Evolutionary conservation across 92 coral and sea anemone species (phyloP).

Genomic region (Chrysogorgia sp.): DNA sequence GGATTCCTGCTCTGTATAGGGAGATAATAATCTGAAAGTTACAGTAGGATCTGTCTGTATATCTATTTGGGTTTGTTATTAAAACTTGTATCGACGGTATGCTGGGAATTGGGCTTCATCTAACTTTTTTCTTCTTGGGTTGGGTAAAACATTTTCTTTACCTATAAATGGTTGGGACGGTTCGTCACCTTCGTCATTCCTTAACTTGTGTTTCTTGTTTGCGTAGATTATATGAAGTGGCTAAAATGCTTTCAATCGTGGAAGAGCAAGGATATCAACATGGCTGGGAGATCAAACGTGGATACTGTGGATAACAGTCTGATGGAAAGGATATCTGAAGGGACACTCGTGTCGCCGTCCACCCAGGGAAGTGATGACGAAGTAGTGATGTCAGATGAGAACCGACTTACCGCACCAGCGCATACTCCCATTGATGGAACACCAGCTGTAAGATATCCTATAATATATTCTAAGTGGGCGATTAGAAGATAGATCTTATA

Average conservation of each 20-base stretch:
- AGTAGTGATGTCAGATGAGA: background rate
- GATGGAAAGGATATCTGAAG: background rate
- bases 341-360: background rate
- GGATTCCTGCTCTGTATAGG: too few relatives aligned
- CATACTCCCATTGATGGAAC: background rate
- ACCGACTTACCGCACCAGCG: background rate
- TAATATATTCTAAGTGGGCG: too few relatives aligned
- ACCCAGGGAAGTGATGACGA: background rate
- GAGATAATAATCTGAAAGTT: too few relatives aligned
- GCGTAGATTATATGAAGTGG: conserved; percentile 24
- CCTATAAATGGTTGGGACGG: too few relatives aligned
- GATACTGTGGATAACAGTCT: background rate
- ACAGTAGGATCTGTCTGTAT: too few relatives aligned
- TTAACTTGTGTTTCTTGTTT: background rate
- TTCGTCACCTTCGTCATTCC: too few relatives aligned
- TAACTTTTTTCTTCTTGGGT: too few relatives aligned
- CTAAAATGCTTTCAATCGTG: conserved; percentile 33
- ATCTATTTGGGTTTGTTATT: too few relatives aligned
- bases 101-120: too few relatives aligned
- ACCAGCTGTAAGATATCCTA: background rate
- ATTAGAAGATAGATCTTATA: too few relatives aligned
- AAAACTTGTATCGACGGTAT: too few relatives aligned
- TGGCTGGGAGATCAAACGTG: background rate
- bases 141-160: too few relatives aligned
- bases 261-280: conserved; percentile 7